Conservation (phyloP, 35 echinoderm and acorn worm species). For the Lytechinus pictus region DNA sequence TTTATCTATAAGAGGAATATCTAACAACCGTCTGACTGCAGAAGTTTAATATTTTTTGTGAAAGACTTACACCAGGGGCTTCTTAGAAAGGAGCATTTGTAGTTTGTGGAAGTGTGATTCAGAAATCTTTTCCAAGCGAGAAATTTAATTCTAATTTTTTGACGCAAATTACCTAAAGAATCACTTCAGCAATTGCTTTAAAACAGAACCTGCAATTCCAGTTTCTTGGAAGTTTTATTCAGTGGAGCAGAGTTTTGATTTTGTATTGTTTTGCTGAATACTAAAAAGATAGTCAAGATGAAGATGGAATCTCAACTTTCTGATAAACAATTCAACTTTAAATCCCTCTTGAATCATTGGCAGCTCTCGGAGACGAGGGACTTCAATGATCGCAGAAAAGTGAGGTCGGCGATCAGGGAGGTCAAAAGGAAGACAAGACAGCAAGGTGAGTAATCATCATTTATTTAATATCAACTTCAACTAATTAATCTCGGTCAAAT, state of each 20-base stretch:
- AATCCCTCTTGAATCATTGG: slow-evolving; percentile 40
- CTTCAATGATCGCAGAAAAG: slow-evolving; percentile 29
- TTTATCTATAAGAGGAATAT: no score
- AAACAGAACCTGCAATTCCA: neutral
- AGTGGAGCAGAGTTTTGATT: neutral
- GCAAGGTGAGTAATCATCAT: neutral
- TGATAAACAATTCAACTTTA: slow-evolving; percentile 12
- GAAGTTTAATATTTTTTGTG: no score
- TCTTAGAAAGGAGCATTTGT: neutral
- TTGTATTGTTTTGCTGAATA: neutral
- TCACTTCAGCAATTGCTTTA: neutral
- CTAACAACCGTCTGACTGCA: no score
- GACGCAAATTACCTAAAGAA: no score
- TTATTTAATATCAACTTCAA: neutral
- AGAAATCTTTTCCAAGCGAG: neutral
- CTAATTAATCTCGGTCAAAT: no score
- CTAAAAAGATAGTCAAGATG: neutral
- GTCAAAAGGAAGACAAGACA: slow-evolving; percentile 28
- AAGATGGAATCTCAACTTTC: neutral
- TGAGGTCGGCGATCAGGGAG: slow-evolving; percentile 1
- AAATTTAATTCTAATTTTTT: neutral
- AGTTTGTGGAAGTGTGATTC: neutral
- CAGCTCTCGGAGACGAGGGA: slow-evolving; percentile 27
- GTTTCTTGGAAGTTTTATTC: neutral
- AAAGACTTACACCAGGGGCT: neutral